phyloP scores from a whole-genome alignment of 2,113 vertebrate species.

The Meleagris gallopavo region DNA sequence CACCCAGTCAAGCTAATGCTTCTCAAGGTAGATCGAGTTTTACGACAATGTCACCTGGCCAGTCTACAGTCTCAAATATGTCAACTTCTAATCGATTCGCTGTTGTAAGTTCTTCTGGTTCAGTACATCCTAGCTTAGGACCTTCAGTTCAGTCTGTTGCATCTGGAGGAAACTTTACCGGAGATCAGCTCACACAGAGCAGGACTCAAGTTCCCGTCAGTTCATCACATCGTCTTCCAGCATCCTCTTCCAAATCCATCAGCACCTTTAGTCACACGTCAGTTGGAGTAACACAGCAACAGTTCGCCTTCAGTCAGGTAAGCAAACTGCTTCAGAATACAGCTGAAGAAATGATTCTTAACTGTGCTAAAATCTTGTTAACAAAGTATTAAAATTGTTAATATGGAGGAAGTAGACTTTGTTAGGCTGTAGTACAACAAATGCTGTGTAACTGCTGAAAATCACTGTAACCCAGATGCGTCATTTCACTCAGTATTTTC shows the following conservation, averaged over 20 bases:
- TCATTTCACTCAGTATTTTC: background rate
- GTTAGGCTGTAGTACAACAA: background rate
- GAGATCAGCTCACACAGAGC: slow-evolving; percentile 77
- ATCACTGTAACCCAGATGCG: background rate
- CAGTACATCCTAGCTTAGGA: slow-evolving; percentile 75
- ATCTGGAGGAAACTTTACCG: slow-evolving; percentile 75
- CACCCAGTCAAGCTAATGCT: slow-evolving; percentile 79
- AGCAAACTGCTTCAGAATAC: background rate
- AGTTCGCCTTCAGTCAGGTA: slow-evolving; percentile 82
- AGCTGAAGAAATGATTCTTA: background rate
- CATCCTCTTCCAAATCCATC: slow-evolving; percentile 82
- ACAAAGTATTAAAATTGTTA: background rate
- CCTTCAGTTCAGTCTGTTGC: slow-evolving; percentile 74
- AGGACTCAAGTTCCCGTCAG: slow-evolving; percentile 81
- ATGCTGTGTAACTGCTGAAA: background rate
- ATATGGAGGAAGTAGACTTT: background rate
- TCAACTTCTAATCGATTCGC: slow-evolving; percentile 82
- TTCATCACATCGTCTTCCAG: slow-evolving; percentile 88
- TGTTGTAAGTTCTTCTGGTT: slow-evolving; percentile 84
- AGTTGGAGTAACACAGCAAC: slow-evolving; percentile 72
- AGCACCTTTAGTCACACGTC: slow-evolving; percentile 78
- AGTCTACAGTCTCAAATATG: slow-evolving; percentile 77
- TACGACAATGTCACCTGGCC: slow-evolving; percentile 68
- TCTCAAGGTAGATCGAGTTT: slow-evolving; percentile 83
- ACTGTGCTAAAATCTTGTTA: background rate